phyloP scores from a whole-genome alignment of 1,140 invertebrate genomes.

The Brachionus rotundiformis region DNA sequence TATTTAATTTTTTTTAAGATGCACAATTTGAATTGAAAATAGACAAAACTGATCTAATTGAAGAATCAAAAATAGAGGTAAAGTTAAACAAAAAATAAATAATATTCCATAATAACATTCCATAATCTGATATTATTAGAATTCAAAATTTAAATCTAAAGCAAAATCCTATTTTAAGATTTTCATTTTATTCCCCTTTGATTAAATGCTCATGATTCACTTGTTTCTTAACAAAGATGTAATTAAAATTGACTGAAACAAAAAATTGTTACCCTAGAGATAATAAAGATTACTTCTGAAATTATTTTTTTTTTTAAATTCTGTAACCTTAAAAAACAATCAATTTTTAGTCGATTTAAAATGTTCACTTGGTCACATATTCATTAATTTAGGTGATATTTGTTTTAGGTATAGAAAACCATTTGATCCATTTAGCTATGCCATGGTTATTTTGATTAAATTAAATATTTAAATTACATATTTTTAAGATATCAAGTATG shows the following conservation, averaged over 20 bases:
- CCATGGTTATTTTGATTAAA: too few species aligned
- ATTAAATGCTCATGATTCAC: neutral
- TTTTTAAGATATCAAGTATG: slow-evolving; percentile 13
- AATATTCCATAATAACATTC: neutral
- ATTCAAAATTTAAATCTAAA: neutral
- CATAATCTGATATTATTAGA: neutral
- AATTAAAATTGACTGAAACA: neutral
- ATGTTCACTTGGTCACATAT: neutral
- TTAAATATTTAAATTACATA: too few species aligned
- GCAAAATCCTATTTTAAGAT: neutral
- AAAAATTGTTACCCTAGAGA: slow-evolving; percentile 6
- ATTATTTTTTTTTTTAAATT: neutral
- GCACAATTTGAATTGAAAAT: neutral
- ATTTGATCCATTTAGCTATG: too few species aligned
- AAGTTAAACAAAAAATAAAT: too few species aligned
- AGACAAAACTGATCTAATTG: neutral
- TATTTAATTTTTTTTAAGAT: neutral
- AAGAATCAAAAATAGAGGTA: slow-evolving; percentile 14
- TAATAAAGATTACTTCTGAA: neutral
- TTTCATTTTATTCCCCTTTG: neutral
- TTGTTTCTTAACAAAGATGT: neutral
- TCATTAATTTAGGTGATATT: neutral
- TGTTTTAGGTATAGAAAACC: too few species aligned
- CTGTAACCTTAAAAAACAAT: neutral
- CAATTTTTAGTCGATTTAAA: neutral